Conservation (phyloP, 2,797 vertebrate genomes). For the Strix occidentalis region DNA sequence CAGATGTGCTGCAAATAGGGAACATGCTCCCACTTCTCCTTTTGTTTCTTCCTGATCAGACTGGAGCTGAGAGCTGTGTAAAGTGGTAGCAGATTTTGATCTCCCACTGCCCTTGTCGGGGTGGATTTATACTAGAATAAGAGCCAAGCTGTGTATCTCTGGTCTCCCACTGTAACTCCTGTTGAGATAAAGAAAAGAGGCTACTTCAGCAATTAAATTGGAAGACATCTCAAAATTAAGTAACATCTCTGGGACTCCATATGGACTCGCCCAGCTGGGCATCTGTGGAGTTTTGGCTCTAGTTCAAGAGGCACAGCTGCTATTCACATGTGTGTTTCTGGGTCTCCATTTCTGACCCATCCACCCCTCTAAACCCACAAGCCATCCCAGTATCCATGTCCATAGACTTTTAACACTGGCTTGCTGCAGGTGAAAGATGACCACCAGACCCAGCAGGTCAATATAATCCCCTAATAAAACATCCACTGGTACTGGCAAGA, state of each 20-base stretch:
- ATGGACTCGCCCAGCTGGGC: conserved; percentile 19
- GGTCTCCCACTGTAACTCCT: neutral
- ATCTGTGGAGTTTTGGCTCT: conserved; percentile 34
- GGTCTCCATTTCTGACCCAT: neutral
- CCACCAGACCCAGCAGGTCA: neutral
- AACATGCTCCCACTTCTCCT: neutral
- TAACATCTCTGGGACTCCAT: conserved; percentile 33
- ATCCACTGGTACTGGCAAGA: neutral
- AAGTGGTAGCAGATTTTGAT: neutral
- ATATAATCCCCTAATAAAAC: neutral
- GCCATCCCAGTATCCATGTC: neutral
- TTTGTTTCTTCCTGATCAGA: neutral
- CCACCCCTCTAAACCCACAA: neutral
- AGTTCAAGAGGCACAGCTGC: conserved; percentile 10
- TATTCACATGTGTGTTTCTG: neutral
- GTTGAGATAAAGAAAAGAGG: conserved; percentile 12
- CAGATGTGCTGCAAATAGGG: neutral
- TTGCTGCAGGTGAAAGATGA: neutral
- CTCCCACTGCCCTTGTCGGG: neutral
- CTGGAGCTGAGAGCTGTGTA: neutral
- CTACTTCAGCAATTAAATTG: conserved; percentile 22
- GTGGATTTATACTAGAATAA: neutral
- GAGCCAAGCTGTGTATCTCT: neutral
- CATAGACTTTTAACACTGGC: neutral
- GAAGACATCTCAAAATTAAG: neutral